phyloP scores from a whole-genome alignment of 2,888 invertebrate genomes.

The Erebia ligea region DNA sequence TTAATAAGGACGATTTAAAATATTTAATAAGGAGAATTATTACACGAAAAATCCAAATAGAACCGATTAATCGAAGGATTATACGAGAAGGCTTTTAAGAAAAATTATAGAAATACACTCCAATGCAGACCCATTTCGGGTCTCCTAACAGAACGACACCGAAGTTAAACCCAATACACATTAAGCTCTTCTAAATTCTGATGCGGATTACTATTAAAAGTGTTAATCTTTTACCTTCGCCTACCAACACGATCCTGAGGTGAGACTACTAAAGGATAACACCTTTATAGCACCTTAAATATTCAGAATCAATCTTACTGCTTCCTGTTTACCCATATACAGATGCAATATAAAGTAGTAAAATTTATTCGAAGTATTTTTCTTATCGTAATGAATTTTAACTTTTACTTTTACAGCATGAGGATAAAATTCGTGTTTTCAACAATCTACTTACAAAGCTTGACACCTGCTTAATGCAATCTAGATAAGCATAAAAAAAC shows the following conservation, averaged over 20 bases:
- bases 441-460: not conserved
- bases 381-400: not conserved
- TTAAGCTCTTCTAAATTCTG: not conserved
- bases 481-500: no score
- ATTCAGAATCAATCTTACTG: slow-evolving; percentile 4
- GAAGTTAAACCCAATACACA: not conserved
- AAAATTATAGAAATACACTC: not conserved
- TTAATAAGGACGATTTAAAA: not conserved
- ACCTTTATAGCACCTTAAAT: not conserved
- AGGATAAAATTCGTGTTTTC: no score
- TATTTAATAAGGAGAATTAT: not conserved
- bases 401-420: no score
- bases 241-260: slow-evolving; percentile 47
- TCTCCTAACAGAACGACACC: not conserved
- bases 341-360: no score
- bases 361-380: not conserved
- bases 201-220: slow-evolving; percentile 42
- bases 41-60: not conserved
- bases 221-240: slow-evolving; percentile 49
- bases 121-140: not conserved
- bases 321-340: not conserved
- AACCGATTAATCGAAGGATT: not conserved
- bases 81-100: not conserved
- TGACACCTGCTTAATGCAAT: not conserved
- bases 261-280: slow-evolving; percentile 26